These are phyloP conservation scores for Drosophila nr. perissopoda DNA, from an alignment of 2,888 invertebrate genomes.

Conservation along the genomic window DNA sequence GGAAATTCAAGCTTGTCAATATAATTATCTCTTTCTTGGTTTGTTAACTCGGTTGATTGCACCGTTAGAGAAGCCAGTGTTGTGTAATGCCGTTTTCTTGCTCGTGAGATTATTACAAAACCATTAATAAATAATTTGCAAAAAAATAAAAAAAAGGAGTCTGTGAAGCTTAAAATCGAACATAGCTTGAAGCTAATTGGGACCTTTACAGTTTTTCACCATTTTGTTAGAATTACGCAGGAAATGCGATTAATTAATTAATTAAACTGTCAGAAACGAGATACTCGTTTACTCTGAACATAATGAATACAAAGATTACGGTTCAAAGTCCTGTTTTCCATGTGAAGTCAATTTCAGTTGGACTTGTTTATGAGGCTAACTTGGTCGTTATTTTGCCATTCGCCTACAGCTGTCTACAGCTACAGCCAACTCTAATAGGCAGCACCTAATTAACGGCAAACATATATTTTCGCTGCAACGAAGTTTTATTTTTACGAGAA, in stretches of 20 bases:
- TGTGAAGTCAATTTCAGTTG: slow-evolving; percentile 1
- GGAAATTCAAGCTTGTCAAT: neutral
- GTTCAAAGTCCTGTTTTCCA: neutral
- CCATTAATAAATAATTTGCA: neutral
- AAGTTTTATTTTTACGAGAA: slow-evolving; percentile 28
- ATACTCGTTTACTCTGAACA: neutral
- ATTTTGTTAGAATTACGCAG: neutral
- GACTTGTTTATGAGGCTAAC: slow-evolving; percentile 28
- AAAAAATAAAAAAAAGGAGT: neutral
- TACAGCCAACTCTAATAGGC: slow-evolving; percentile 21
- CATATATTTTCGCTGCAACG: slow-evolving; percentile 47
- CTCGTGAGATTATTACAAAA: neutral
- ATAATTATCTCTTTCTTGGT: neutral
- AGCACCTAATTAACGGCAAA: slow-evolving; percentile 54
- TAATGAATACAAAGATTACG: neutral
- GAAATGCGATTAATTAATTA: neutral
- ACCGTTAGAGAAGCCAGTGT: neutral
- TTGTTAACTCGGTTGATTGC: neutral
- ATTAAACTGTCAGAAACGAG: neutral
- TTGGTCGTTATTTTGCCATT: slow-evolving; percentile 24
- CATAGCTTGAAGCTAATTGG: neutral
- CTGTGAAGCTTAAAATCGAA: neutral
- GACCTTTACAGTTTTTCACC: neutral
- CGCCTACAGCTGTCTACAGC: neutral
- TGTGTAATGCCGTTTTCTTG: neutral